Conservation (phyloP, 2,797 vertebrate genomes). For the Acridotheres tristis region DNA sequence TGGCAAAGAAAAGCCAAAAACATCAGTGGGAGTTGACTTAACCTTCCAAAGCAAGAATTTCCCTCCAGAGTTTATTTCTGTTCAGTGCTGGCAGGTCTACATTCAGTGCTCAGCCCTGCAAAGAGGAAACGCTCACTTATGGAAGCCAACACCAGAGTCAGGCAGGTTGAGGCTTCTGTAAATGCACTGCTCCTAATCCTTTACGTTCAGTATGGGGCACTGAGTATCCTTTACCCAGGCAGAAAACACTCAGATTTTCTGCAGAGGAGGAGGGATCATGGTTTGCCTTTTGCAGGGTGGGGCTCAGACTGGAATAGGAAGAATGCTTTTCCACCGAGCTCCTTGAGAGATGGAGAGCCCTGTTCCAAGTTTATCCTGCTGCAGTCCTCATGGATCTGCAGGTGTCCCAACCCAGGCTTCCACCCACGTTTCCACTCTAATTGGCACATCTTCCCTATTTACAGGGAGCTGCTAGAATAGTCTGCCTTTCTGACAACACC, state of each 20-base stretch:
- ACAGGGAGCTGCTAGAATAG: neutral
- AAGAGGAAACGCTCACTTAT: neutral
- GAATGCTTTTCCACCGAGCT: neutral
- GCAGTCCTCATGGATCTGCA: neutral
- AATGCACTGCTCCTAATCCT: neutral
- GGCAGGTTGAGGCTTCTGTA: neutral
- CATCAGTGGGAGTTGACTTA: neutral
- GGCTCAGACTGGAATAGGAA: neutral
- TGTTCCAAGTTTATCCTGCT: neutral
- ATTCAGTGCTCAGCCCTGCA: neutral
- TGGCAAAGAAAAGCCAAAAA: neutral
- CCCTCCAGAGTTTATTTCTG: neutral
- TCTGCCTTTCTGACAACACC: neutral
- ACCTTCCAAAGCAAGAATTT: neutral
- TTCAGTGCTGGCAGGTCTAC: neutral
- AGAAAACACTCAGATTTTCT: neutral
- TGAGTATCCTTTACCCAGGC: neutral
- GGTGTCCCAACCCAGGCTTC: neutral
- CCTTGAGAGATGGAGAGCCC: neutral
- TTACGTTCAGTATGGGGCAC: neutral
- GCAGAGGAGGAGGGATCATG: neutral
- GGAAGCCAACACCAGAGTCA: neutral
- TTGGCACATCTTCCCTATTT: neutral
- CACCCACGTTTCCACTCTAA: slow-evolving; percentile 11
- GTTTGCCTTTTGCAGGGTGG: neutral